Evolutionary conservation across 2,797 vertebrate genomes (phyloP).

Genomic region (Hydrophis major): DNA sequence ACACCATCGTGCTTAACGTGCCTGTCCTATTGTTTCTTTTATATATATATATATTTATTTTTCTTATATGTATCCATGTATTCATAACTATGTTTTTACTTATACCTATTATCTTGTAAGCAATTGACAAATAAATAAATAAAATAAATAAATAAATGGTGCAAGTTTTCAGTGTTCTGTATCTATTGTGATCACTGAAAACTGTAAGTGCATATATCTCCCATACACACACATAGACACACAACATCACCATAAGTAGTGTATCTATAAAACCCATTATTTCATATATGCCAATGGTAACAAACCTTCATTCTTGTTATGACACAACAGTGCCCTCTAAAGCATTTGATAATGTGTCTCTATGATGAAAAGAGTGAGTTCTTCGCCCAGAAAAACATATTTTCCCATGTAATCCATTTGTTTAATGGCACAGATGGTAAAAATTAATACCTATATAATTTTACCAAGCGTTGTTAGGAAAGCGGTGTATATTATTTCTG

Average conservation of each 20-base stretch:
- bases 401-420: not conserved
- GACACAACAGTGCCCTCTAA: not conserved
- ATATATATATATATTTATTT: no score
- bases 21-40: no score
- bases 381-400: not conserved
- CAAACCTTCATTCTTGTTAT: not conserved
- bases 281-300: not conserved
- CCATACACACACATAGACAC: not conserved
- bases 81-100: no score
- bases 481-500: not conserved
- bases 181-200: not conserved
- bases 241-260: not conserved
- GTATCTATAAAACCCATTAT: not conserved
- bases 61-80: no score
- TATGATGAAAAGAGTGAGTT: not conserved
- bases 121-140: no score
- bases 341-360: not conserved
- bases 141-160: not conserved
- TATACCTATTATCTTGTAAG: no score
- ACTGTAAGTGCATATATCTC: not conserved
- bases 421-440: not conserved
- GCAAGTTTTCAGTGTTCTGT: not conserved
- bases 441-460: not conserved
- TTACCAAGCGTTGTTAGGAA: not conserved
- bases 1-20: no score